Conservation (phyloP, 2,888 invertebrate genomes). For the Hypselothyrea guttata region DNA sequence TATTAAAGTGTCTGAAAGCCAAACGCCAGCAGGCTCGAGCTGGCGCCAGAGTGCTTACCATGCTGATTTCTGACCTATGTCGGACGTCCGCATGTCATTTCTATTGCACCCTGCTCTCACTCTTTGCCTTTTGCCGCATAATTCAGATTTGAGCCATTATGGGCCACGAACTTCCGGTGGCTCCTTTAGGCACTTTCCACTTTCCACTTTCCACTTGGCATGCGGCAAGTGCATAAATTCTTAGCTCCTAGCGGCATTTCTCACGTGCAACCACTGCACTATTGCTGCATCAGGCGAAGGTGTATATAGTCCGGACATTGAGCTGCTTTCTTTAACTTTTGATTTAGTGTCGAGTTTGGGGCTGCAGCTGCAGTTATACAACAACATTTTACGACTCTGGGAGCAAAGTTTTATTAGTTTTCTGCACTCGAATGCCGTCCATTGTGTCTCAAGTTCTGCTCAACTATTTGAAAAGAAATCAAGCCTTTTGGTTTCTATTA, state of each 20-base stretch:
- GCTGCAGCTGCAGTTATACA: conserved; percentile 44
- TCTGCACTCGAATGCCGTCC: conserved; percentile 50
- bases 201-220: conserved; percentile 44
- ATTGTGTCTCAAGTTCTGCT: conserved; percentile 24
- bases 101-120: conserved; percentile 20
- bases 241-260: conserved; percentile 28
- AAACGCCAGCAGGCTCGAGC: conserved; percentile 20
- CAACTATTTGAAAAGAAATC: conserved; percentile 56
- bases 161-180: conserved; percentile 62
- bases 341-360: conserved; percentile 57
- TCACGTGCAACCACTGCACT: conserved; percentile 44
- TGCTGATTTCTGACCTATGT: conserved; percentile 73
- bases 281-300: no score
- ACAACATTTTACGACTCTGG: conserved; percentile 12
- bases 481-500: conserved; percentile 41
- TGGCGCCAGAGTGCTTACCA: conserved; percentile 60
- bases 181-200: conserved; percentile 6
- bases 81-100: conserved; percentile 75
- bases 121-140: conserved; percentile 61
- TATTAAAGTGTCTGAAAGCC: conserved; percentile 47
- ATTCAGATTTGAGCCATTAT: conserved; percentile 74
- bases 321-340: conserved; percentile 63
- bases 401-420: conserved; percentile 60
- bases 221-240: conserved; percentile 72
- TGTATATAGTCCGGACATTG: conserved; percentile 56